Evolutionary conservation across 1,140 invertebrate species (phyloP), one percentile per base, ranked within the genome.

Genomic region (Hyles euphorbiae): DNA sequence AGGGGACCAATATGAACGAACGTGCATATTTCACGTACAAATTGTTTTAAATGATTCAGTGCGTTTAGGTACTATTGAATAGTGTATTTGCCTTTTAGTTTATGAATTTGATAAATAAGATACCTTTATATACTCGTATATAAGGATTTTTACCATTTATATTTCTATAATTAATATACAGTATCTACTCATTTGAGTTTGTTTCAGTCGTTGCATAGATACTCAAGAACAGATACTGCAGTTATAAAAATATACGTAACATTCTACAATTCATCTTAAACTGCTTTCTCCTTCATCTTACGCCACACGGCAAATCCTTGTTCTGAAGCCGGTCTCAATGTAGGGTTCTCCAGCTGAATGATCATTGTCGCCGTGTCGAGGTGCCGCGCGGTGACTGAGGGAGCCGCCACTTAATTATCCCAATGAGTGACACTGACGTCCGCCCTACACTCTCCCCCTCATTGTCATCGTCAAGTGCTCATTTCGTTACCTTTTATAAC

Each of bases 291-390:
- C 49, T 59, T 3, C 45, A 10, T 40, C 49, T 70, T 60, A 43
- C 2, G 49, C 57, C 61, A 63, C 5, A 55, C 56, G 34, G 45
- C 47, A 58, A 47, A 53, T 63, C 44, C 61, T 63, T 70, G 48
- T 60, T 65, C 58, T 53, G 53, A 61, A 70, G 66, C 54, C 56
- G 51, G 66, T 61, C 58, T 62, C 65, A 49, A 61, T 72, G 65
- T 73, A 73, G 70, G 60, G 70, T 58, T 60, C 74, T 78, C 60
- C 53, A 70, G 57, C 61, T 80, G 69, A 72, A 81, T 72, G 71
- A 72, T 63, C 67, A 79, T 78, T 79, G 76, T 76, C 69, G 61
- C 51, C 63, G 57, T 61, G 34, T 56, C 55, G 66, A 65, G 60
- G 63, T 68, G 64, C 61, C 61, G 58, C 63, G 45, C 3, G 40